Evolutionary conservation across 2,888 invertebrate genomes (phyloP), one percentile per base, ranked within the genome.

Genomic region (Stenodema calcarata): DNA sequence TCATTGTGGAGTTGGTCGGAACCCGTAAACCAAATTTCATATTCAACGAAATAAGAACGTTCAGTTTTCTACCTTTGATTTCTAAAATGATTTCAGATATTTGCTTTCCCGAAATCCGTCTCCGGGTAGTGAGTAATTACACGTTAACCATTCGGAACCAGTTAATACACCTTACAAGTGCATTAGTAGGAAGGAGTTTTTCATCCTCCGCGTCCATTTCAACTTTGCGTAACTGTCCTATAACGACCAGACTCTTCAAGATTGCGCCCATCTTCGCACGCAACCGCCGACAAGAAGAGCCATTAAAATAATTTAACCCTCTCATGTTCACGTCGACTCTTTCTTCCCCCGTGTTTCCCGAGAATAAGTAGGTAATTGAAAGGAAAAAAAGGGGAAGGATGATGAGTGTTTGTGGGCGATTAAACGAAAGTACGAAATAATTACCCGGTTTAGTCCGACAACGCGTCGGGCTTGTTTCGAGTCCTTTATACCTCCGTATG

Each of bases 281-380:
- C 78, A 78, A 78, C 42, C 35, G 18, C 44, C 44, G 23, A n/a
- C 27, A 42, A 78, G 78, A 27, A 44, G 42, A 23, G 27, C 44
- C 44, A 78, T 78, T 78, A 78, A 78, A 78, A 42, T 42, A 78
- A 78, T 78, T 78, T 44, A 78, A 78, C 78, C 23, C 78, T 23
- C 62, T 62, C 23, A 62, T 62, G 62, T 62, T 62, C 62, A 27
- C 62, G 62, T 62, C 23, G 62, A 6, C 11, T 18, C 62, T 62
- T 16, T 35, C 35, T 47, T 12, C 23, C 62, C 23, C 62, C 62
- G 23, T 23, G 18, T 62, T 62, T 62, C 62, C 23, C 23, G 62
- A 23, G 18, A 62, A 23, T 62, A 62, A 62, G 62, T 23, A 62
- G 62, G 23, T 62, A 62, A 62, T 62, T 62, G 62, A 62, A 62